Evolutionary conservation across 2,888 invertebrate genomes (phyloP), one percentile per base, ranked within the genome.

Genomic region (Macaria notata): DNA sequence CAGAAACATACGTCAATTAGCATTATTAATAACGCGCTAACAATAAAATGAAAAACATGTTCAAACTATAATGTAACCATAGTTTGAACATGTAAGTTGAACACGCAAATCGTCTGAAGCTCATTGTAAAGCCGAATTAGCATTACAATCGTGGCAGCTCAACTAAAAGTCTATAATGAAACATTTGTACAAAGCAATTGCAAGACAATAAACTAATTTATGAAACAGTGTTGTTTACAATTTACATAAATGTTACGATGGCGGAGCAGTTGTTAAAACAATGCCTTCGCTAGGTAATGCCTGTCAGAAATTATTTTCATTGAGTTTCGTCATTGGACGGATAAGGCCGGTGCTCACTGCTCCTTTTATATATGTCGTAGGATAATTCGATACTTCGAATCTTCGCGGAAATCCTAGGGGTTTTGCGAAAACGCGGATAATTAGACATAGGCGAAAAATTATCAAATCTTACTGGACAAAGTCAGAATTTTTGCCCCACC

Each of bases 121-220:
- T 66, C 63, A 69, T 71, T 70, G 69, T 75, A 65, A 62, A 48
- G 48, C 56, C 47, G 54, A 76, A 78, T 81, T 77, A 71, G 66
- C 76, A 79, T 77, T 68, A 76, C 72, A 78, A 80, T 73, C 54
- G 64, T 63, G 61, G 60, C 54, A 71, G 64, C 76, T 73, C 66
- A 61, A 70, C 62, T 66, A 66, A 65, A 64, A 65, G 56, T 66
- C 61, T 62, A 68, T 56, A 69, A 71, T 71, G 66, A 59, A 68
- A 64, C 64, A 63, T 71, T 71, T 73, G 69, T 70, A 61, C 69
- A 67, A 66, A 71, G 67, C 65, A 70, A 66, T 76, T 76, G 69
- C 65, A 63, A 78, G 72, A 82, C 73, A 80, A 78, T 73, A 65
- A 70, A 76, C 79, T 76, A 81, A 83, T 82, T 78, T 77, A 78